Evolutionary conservation across 2,797 vertebrate species (phyloP).

Genomic region (Cuniculus paca): DNA sequence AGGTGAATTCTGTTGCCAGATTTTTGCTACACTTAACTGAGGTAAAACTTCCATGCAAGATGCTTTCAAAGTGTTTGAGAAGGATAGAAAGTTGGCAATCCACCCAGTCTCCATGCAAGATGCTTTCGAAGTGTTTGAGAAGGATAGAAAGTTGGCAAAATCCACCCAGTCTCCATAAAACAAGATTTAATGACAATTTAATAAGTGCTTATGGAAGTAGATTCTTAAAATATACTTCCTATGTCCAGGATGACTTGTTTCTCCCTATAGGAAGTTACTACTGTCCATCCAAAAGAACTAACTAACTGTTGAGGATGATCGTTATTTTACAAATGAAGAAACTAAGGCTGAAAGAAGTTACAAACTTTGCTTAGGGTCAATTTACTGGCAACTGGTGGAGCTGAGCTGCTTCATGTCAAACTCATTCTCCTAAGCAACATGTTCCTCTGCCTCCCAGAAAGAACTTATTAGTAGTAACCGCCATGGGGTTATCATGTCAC

Average conservation of each 20-base stretch:
- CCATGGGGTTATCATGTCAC: conserved; percentile 56
- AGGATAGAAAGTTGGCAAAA: not conserved
- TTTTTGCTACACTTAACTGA: not conserved
- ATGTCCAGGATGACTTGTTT: not conserved
- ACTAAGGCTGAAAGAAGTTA: not conserved
- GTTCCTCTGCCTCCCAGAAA: not conserved
- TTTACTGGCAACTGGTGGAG: not conserved
- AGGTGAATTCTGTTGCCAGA: not conserved
- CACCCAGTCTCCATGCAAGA: not conserved
- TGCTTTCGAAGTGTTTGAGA: not conserved
- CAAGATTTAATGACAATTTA: not conserved
- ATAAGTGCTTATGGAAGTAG: not conserved
- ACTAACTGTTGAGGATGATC: not conserved
- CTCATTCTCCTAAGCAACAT: not conserved
- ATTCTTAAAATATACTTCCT: not conserved
- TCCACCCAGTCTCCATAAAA: not conserved
- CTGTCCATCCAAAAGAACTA: not conserved
- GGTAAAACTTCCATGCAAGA: not conserved
- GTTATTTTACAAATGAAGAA: not conserved
- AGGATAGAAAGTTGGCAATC: not conserved
- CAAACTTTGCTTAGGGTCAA: not conserved
- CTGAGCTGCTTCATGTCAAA: not conserved
- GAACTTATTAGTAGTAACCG: conserved; percentile 45
- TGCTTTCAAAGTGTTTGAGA: not conserved
- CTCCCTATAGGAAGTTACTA: not conserved